These are phyloP conservation scores for Danio jaintianensis DNA, from an alignment of 2,797 vertebrate genomes.

Conservation along the genomic window DNA sequence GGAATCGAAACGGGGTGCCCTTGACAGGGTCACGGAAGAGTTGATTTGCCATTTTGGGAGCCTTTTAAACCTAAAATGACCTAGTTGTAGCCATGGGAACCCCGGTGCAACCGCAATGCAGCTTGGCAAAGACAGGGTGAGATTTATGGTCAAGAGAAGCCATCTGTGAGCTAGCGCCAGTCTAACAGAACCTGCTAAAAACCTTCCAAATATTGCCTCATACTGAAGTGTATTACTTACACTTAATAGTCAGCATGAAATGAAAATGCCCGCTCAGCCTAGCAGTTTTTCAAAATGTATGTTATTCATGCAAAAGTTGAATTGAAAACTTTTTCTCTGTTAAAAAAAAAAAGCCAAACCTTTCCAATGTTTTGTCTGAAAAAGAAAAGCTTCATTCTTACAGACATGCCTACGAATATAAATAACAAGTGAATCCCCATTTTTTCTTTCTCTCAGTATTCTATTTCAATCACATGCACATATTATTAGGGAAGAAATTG, in stretches of 20 bases:
- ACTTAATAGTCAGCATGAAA: not conserved
- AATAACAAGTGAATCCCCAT: not conserved
- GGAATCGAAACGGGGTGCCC: conserved; percentile 39
- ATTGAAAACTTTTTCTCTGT: no score
- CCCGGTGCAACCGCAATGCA: not conserved
- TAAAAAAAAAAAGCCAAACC: no score
- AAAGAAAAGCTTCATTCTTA: no score
- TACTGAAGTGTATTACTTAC: not conserved
- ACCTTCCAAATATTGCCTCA: not conserved
- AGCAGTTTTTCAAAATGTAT: no score
- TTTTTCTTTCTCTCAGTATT: not conserved
- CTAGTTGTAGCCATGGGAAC: conserved; percentile 56
- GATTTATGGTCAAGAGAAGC: conserved; percentile 30
- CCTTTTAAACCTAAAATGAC: conserved; percentile 54
- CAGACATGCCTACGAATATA: no score
- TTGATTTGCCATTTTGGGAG: conserved; percentile 55
- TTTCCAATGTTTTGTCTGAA: no score
- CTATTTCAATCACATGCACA: not conserved
- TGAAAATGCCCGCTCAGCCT: not conserved
- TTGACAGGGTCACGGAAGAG: conserved; percentile 55
- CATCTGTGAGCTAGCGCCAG: not conserved
- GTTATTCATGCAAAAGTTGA: no score
- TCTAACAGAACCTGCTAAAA: conserved; percentile 11
- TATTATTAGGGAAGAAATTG: not conserved
- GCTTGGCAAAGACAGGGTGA: conserved; percentile 29